Evolutionary conservation across 1,140 invertebrate genomes (phyloP).

Genomic region (Drosophila mauritiana): DNA sequence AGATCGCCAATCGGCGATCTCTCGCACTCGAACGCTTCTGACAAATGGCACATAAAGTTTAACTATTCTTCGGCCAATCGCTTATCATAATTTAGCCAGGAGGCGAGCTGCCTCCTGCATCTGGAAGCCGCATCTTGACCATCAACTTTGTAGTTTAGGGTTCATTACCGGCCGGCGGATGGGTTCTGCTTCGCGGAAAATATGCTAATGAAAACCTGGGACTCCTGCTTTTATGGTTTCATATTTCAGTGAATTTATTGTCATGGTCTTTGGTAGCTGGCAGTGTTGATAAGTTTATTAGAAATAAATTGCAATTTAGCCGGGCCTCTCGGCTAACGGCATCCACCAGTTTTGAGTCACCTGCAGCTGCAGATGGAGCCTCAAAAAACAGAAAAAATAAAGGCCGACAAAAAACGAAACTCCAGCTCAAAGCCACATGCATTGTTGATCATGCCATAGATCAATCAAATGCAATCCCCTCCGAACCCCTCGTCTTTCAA

Average conservation of each 20-base stretch:
- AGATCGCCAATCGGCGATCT: conserved; percentile 48
- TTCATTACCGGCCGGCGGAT: conserved; percentile 56
- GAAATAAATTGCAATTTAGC: conserved; percentile 83
- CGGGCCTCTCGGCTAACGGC: conserved; percentile 39
- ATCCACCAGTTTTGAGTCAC: conserved; percentile 32
- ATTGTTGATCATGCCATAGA: conserved; percentile 77
- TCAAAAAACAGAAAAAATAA: conserved; percentile 5
- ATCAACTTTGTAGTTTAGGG: conserved; percentile 77
- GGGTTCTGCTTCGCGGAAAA: conserved; percentile 40
- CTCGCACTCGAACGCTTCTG: conserved; percentile 9
- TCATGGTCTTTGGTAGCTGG: conserved; percentile 62
- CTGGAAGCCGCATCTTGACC: conserved; percentile 13
- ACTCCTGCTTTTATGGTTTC: conserved; percentile 72
- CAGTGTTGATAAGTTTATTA: conserved; percentile 82
- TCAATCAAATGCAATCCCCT: conserved; percentile 73
- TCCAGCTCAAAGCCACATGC: conserved; percentile 50
- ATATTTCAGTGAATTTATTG: conserved; percentile 79
- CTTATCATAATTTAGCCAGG: conserved; percentile 61
- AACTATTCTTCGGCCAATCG: conserved; percentile 66
- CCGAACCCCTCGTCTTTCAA: conserved; percentile 8
- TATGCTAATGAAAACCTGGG: conserved; percentile 75
- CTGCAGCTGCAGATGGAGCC: conserved; percentile 37
- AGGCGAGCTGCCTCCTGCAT: background rate
- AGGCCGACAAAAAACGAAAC: conserved; percentile 15
- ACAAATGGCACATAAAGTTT: conserved; percentile 73